Base-by-base conservation (phyloP, 2,888 invertebrate species). In the Altica lythri region DNA sequence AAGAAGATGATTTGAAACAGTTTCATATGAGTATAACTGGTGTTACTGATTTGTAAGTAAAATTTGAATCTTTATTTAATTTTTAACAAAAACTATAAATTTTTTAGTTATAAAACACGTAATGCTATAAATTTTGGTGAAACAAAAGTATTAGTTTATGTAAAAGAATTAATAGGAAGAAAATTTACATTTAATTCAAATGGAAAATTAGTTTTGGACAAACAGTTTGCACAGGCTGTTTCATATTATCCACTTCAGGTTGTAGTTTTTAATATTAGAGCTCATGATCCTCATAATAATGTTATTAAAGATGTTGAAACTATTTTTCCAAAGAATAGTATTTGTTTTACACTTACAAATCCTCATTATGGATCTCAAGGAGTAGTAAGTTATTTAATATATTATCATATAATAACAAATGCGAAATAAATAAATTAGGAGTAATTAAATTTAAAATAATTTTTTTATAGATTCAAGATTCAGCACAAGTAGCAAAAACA, bases 301-400 rank as follows among this genome's bases (percentile, higher is more conserved):
- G 29, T 56, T 6, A 67, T 61, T 49, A 75, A 70, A 40, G 78
- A 78, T 14, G 69, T 86, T n/a, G 74, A 77, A 16, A 81, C 86
- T 53, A 80, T 92, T 1, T 95, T 89, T 69, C 83, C 86, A 0
- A 74, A 79, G 1, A 86, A 85, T 1, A 83, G 83, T 45, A 68
- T 70, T 1, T 88, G 92, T 63, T 95, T 94, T 73, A 83, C 92
- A 75, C 80, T 95, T 0, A 86, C 84, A 4, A 68, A 69, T 57
- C 89, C 88, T 4, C 86, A 90, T 75, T 94, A 93, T 72, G 95
- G 94, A 0, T 83, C 85, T 38, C 79, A 84, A 72, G 95, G 90
- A 40, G 83, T 84, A 68, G 92, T 93, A 73, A 64, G 70, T 65
- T 19, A 27, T n/a, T 34, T 13, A 18, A 49, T 44, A n/a, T n/a